Conservation (phyloP, 2,797 vertebrate species). For the Esox lucius region DNA sequence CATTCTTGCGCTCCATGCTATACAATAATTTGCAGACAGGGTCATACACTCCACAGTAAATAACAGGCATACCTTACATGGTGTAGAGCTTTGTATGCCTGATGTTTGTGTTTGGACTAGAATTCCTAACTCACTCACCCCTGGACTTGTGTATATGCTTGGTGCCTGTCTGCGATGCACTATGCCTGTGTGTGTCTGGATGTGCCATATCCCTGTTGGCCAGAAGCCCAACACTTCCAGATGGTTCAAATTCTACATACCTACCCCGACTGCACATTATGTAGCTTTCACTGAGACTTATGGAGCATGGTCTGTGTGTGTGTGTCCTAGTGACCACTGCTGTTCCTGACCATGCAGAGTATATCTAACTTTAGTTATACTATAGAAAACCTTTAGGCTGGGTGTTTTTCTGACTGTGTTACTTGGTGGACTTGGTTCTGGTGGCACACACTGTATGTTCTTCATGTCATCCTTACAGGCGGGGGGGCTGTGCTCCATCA, state of each 20-base stretch:
- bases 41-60: not conserved
- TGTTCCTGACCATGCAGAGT: not conserved
- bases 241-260: slow-evolving; percentile 56
- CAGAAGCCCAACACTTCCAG: slow-evolving; percentile 49
- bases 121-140: too few species aligned
- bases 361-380: too few species aligned
- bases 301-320: slow-evolving; percentile 35
- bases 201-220: slow-evolving; percentile 50
- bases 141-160: slow-evolving; percentile 22
- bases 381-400: not conserved
- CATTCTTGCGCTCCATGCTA: not conserved
- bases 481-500: not conserved
- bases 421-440: not conserved
- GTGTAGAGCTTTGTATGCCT: not conserved
- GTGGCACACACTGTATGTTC: not conserved
- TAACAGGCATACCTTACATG: not conserved
- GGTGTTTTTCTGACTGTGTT: not conserved
- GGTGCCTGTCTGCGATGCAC: slow-evolving; percentile 32
- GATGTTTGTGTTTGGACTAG: not conserved
- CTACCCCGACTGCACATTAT: too few species aligned
- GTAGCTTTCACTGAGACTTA: not conserved
- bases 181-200: not conserved
- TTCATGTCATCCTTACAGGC: slow-evolving; percentile 47
- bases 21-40: not conserved
- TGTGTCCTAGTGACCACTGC: not conserved